These are phyloP conservation scores for Equus przewalskii DNA, from an alignment of 2,113 vertebrate genomes.

Conservation along the genomic window DNA sequence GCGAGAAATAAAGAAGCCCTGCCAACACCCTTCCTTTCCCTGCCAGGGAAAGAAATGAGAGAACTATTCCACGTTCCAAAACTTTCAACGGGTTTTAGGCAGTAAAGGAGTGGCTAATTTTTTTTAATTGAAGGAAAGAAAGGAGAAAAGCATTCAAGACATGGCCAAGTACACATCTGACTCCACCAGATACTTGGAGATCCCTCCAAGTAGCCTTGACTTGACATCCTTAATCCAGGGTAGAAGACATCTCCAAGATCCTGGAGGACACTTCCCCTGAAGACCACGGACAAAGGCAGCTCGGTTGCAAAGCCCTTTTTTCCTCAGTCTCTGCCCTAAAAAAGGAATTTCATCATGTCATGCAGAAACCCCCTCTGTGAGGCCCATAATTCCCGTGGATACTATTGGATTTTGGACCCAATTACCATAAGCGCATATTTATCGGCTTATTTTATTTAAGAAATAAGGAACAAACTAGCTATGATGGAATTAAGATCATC, in stretches of 20 bases:
- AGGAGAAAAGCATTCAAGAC: neutral
- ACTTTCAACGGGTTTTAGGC: neutral
- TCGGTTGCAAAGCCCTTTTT: neutral
- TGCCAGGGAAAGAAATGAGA: conserved; percentile 27
- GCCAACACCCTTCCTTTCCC: conserved; percentile 4
- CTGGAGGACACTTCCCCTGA: neutral
- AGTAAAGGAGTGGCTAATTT: conserved; percentile 21
- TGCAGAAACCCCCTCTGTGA: neutral
- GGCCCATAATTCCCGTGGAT: neutral
- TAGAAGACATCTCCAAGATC: neutral
- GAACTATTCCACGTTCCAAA: conserved; percentile 36
- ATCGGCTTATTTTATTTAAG: conserved; percentile 20
- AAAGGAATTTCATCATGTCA: neutral
- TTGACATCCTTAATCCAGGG: neutral
- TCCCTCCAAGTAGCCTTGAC: neutral
- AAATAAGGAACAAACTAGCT: conserved; percentile 10
- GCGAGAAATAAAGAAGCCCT: neutral
- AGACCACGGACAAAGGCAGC: neutral
- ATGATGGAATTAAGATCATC: conserved; percentile 41
- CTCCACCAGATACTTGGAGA: neutral
- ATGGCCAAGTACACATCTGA: neutral
- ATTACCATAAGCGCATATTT: conserved; percentile 29
- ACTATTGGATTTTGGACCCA: neutral
- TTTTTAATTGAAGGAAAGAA: conserved; percentile 33
- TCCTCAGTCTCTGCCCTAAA: neutral